Conservation (phyloP, 1,140 invertebrate genomes). For the Caenorhabditis inopinata region DNA sequence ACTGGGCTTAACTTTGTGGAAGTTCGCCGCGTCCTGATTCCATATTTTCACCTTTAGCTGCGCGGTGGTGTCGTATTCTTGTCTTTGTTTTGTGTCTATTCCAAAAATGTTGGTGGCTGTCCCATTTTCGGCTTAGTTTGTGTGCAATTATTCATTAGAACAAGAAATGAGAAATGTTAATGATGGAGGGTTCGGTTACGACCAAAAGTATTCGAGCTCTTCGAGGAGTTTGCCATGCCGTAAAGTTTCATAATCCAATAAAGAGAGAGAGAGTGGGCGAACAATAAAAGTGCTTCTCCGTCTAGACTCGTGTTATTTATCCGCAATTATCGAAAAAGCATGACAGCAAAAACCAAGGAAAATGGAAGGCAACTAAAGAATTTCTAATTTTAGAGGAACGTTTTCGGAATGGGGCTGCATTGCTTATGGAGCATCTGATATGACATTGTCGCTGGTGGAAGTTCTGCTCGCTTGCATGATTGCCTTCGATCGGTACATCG, state of each 20-base stretch:
- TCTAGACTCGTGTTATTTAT: constrained; percentile 17
- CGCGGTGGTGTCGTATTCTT: background rate
- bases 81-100: background rate
- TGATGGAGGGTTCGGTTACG: background rate
- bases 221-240: background rate
- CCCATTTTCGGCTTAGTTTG: background rate
- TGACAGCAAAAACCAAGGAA: background rate
- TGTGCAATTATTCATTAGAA: background rate
- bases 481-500: constrained; percentile 45
- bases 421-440: constrained; percentile 38
- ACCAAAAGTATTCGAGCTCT: constrained; percentile 10
- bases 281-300: background rate
- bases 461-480: constrained; percentile 38
- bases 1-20: background rate
- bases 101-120: background rate
- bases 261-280: background rate
- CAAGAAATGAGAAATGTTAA: background rate
- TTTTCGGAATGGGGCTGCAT: constrained; percentile 18
- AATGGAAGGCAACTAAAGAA: background rate
- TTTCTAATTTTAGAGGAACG: constrained; percentile 14
- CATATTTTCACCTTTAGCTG: background rate
- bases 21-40: background rate
- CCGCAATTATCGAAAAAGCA: background rate
- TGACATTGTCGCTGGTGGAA: constrained; percentile 33
- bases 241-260: background rate